Evolutionary conservation across 2,797 vertebrate species (phyloP), one percentile per base, ranked within the genome.

Genomic region (Arnoldichthys spilopterus): DNA sequence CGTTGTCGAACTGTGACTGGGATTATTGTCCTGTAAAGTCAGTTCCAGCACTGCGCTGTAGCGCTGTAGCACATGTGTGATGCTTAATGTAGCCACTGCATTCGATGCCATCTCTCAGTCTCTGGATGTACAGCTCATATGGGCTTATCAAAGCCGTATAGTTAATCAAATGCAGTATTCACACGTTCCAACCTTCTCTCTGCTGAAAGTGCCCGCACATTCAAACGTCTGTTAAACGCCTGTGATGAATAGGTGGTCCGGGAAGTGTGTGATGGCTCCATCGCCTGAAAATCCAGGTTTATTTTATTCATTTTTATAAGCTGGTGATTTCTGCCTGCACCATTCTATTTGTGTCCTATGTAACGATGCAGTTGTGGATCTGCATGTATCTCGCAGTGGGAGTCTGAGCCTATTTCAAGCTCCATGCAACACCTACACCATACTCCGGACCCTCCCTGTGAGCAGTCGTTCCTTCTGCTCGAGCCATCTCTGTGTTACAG

Each of bases 391-490:
- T 84, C 51, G 3, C 78, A 71, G 84, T 83, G 76, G 76, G 80
- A 72, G 82, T 83, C 64, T 34, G 69, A 74, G 76, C 61, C 75
- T 84, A 82, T 85, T 85, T 86, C 78, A 15, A 75, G 82, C 82
- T 76, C 40, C 16, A 56, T 82, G 47, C 58, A 77, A 77, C 74
- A 74, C 84, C 84, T 80, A 77, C 78, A 72, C 75, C 80, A 51
- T 61, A 51, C 45, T 53, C 68, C 47, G 24, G 61, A 54, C 74
- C 74, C 72, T 78, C 67, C 67, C 77, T 68, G 51, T 18, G 26
- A 63, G 61, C 81, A 56, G 49, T 56, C 69, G 32, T n/a, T 68
- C 47, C 47, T 83, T 68, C 80, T 82, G 69, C 79, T 62, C 6
- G 26, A 77, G 77, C 72, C 80, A 62, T 80, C 71, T 75, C 54